Base-by-base conservation (phyloP, 2,797 vertebrate genomes). In the Merluccius polli region DNA sequence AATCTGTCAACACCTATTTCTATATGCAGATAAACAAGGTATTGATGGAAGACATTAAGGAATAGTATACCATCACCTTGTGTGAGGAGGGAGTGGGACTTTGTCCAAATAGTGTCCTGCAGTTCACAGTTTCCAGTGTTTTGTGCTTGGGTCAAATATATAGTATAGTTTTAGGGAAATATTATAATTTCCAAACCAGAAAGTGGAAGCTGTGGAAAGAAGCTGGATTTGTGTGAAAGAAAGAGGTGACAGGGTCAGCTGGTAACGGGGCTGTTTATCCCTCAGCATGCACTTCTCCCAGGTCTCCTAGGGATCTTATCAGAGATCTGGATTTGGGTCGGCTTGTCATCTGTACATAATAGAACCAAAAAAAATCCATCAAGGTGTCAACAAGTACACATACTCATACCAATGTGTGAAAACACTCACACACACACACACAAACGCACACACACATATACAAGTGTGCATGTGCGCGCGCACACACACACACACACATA, bases 181-280 rank as follows among this genome's bases (percentile, higher is more conserved):
- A n/a, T 21, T 1, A 38, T 38, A 12, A n/a, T 59, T 27, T 27
- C 27, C 59, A 24, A 65, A 65, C n/a, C 24, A 24, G 52, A 63
- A n/a, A 24, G n/a, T 27, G 48, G 48, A 52, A 52, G 59, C 59
- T 65, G 24, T 65, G 59, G 12, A 11, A 9, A 35, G 3, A 9
- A 8, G 52, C 52, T 59, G 52, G 52, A 24, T 1, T n/a, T 73
- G 35, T 79, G 68, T 78, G 81, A 84, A 81, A 77, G 75, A 76
- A 79, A 83, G 78, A 82, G 86, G 81, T 77, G 81, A 82, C 71
- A 70, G 75, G 83, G 85, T 89, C 86, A 84, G 78, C 70, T 36
- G 75, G 75, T 85, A 73, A 79, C n/a, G 82, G 81, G 73, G n/a
- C 11, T 11, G 41, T 48, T 24, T 27, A 27, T 65, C 10, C 24